A percentile compares a stretch with the other conserved stretches of the same genome.
phyloP scores from a whole-genome alignment of 2,797 vertebrate species.

The Spondyliosoma cantharus region DNA sequence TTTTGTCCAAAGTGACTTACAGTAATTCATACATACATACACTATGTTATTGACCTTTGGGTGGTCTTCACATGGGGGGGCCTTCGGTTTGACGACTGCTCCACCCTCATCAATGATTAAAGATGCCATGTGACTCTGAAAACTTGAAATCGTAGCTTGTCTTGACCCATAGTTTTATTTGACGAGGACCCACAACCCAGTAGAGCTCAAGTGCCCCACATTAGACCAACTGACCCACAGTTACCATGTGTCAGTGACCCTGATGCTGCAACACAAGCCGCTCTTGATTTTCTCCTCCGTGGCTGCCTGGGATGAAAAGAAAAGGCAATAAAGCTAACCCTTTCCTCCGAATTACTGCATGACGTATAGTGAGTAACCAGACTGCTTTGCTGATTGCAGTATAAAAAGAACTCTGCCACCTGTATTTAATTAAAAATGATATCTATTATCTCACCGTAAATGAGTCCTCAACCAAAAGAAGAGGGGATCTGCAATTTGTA shows the following conservation, averaged over 20 bases:
- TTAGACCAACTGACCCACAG: not conserved
- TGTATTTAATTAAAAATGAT: not conserved
- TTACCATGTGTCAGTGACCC: not conserved
- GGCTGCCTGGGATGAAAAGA: not conserved
- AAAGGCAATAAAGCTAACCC: not conserved
- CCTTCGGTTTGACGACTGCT: too few relatives aligned
- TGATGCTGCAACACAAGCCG: not conserved
- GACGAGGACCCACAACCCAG: too few relatives aligned
- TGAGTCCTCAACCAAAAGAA: conserved; percentile 8
- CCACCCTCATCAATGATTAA: too few relatives aligned
- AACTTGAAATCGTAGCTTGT: too few relatives aligned
- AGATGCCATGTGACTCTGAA: too few relatives aligned
- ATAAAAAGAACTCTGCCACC: not conserved
- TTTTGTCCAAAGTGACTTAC: too few relatives aligned
- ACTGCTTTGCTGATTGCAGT: not conserved
- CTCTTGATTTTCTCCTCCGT: not conserved
- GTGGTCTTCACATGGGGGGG: too few relatives aligned
- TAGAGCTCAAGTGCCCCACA: too few relatives aligned
- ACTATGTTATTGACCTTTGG: too few relatives aligned
- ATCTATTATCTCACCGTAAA: conserved; percentile 24
- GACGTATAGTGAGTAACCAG: too few relatives aligned
- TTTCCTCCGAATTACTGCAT: not conserved
- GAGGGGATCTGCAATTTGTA: not conserved
- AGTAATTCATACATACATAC: too few relatives aligned
- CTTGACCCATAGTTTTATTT: too few relatives aligned